Conservation (phyloP, 2,888 invertebrate genomes). For the Cheilosia variabilis region DNA sequence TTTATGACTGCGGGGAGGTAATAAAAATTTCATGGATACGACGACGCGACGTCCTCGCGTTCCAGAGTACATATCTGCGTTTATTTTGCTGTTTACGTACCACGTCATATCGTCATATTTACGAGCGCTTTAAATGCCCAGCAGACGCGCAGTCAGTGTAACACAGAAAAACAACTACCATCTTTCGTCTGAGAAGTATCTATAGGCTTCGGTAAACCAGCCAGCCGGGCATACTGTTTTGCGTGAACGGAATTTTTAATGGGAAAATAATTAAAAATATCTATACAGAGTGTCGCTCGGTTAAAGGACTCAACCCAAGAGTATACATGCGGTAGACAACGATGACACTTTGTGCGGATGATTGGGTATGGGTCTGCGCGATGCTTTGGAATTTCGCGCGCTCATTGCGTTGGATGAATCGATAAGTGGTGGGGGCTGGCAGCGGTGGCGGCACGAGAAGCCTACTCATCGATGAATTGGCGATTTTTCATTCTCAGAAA, state of each 20-base stretch:
- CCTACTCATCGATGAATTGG: constrained; percentile 55
- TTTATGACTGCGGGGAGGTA: constrained; percentile 59
- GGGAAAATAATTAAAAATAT: constrained; percentile 73
- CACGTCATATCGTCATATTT: constrained; percentile 71
- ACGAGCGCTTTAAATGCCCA: constrained; percentile 63
- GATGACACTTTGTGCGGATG: constrained; percentile 42
- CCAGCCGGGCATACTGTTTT: constrained; percentile 42
- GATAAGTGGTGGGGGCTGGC: constrained; percentile 37
- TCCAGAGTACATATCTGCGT: constrained; percentile 24
- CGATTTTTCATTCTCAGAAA: constrained; percentile 54
- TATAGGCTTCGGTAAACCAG: constrained; percentile 36
- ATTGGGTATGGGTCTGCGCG: constrained; percentile 40
- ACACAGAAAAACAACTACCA: constrained; percentile 17
- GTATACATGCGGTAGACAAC: constrained; percentile 26
- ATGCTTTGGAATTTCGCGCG: constrained; percentile 39
- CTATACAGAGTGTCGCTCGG: constrained; percentile 27
- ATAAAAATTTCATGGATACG: constrained; percentile 57
- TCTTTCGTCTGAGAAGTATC: constrained; percentile 47
- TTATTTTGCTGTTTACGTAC: constrained; percentile 39
- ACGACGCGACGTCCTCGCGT: background rate
- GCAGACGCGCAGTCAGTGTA: constrained; percentile 48
- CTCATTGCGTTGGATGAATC: constrained; percentile 18
- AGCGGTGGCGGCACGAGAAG: background rate
- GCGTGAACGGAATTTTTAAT: constrained; percentile 72
- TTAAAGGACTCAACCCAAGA: constrained; percentile 31